Conservation (phyloP, 2,797 vertebrate genomes). For the Poeciliopsis presidionis region DNA sequence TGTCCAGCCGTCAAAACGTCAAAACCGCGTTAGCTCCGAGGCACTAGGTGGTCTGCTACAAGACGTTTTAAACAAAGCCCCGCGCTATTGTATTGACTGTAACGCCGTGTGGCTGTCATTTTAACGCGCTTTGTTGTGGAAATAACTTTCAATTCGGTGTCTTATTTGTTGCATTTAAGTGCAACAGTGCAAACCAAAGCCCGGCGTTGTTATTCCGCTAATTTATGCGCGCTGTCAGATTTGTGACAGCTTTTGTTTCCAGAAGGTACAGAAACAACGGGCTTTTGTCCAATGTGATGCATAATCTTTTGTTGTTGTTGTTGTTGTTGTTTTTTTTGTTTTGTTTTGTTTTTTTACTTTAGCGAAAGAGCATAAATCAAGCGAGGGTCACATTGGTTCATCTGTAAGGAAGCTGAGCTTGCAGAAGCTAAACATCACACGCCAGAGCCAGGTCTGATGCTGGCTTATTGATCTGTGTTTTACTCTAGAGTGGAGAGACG, state of each 20-base stretch:
- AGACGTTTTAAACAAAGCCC: constrained; percentile 22
- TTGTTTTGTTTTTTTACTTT: constrained; percentile 5
- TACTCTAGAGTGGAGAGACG: constrained; percentile 14
- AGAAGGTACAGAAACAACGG: constrained; percentile 18
- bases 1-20: constrained; percentile 60
- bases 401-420: constrained; percentile 42
- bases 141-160: constrained; percentile 33
- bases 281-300: constrained; percentile 38
- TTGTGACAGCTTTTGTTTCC: constrained; percentile 17
- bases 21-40: constrained; percentile 47
- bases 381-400: constrained; percentile 48
- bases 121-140: background rate
- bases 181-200: background rate
- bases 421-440: constrained; percentile 26
- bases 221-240: background rate
- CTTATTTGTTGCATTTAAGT: background rate
- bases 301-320: background rate
- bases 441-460: constrained; percentile 31
- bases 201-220: background rate
- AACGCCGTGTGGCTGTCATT: background rate
- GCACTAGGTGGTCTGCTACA: constrained; percentile 44
- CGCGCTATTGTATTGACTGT: background rate
- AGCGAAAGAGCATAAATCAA: constrained; percentile 38
- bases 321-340: background rate
- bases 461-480: constrained; percentile 45